Percentiles rank a stretch among this genome's conserved stretches.
Conservation (phyloP, 2,888 invertebrate genomes). For the Mactromeris polynyma region DNA sequence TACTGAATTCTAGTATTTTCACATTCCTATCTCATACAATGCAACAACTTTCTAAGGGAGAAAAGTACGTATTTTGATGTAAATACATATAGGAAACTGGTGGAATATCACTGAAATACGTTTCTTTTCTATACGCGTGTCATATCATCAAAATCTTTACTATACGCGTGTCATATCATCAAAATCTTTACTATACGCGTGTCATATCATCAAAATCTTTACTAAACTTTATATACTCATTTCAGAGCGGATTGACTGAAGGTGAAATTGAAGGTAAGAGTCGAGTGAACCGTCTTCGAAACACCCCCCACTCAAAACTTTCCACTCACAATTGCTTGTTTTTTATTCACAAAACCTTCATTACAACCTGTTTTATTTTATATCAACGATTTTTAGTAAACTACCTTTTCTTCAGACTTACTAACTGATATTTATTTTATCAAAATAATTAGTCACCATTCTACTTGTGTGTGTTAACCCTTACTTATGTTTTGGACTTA, state of each 20-base stretch:
- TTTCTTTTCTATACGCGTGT: too few relatives aligned
- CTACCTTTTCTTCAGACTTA: too few relatives aligned
- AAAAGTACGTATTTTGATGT: too few relatives aligned
- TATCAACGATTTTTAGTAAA: background rate
- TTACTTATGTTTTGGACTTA: background rate
- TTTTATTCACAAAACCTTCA: background rate
- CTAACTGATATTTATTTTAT: constrained; percentile 9
- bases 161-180: too few relatives aligned
- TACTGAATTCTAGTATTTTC: background rate
- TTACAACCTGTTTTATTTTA: background rate
- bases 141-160: too few relatives aligned
- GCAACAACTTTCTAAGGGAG: background rate
- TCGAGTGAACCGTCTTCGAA: constrained; percentile 15
- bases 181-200: background rate
- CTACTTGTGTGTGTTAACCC: background rate
- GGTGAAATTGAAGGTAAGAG: constrained; percentile 77
- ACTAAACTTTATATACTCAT: constrained; percentile 29
- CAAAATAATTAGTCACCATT: background rate
- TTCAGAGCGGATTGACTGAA: constrained; percentile 74
- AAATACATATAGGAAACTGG: too few relatives aligned
- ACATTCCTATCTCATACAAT: background rate
- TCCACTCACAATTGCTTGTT: constrained; percentile 4
- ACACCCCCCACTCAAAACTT: background rate
- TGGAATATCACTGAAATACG: too few relatives aligned
- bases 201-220: background rate